A percentile compares a stretch with the other conserved stretches of the same genome.
These are phyloP conservation scores for Barnardius zonarius DNA, from an alignment of 2,113 vertebrate genomes.

Conservation along the genomic window DNA sequence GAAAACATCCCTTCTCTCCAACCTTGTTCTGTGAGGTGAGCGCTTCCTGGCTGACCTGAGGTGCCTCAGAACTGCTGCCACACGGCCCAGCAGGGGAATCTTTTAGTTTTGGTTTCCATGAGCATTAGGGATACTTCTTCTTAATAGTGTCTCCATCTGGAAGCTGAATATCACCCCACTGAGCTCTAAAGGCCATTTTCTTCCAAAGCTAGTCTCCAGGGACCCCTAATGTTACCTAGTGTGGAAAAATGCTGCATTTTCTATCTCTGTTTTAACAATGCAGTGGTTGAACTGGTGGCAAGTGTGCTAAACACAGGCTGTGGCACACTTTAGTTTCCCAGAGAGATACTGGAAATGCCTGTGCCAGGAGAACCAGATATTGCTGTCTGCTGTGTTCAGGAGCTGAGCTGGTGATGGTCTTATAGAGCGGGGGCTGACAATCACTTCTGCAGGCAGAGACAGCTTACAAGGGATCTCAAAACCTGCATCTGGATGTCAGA, in stretches of 20 bases:
- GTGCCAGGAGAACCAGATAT: neutral
- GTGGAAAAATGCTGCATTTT: neutral
- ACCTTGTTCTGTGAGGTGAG: fast-evolving
- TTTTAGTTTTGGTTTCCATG: neutral
- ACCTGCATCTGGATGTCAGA: neutral
- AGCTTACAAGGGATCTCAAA: neutral
- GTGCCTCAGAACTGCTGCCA: neutral
- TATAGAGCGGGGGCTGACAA: neutral
- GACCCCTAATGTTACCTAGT: neutral
- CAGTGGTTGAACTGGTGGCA: neutral
- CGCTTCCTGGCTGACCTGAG: neutral
- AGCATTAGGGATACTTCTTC: neutral
- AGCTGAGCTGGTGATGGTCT: neutral
- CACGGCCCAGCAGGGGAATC: neutral
- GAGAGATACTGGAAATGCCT: neutral
- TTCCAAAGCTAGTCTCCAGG: neutral
- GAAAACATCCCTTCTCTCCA: neutral
- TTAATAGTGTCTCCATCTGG: neutral
- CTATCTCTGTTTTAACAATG: neutral
- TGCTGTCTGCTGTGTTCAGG: neutral
- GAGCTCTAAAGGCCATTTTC: neutral
- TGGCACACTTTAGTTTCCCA: neutral
- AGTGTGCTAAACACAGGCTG: neutral
- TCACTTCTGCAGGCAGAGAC: neutral
- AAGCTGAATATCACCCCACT: neutral